phyloP scores from a whole-genome alignment of 2,113 vertebrate genomes.

The Pelvicachromis taeniatus region DNA sequence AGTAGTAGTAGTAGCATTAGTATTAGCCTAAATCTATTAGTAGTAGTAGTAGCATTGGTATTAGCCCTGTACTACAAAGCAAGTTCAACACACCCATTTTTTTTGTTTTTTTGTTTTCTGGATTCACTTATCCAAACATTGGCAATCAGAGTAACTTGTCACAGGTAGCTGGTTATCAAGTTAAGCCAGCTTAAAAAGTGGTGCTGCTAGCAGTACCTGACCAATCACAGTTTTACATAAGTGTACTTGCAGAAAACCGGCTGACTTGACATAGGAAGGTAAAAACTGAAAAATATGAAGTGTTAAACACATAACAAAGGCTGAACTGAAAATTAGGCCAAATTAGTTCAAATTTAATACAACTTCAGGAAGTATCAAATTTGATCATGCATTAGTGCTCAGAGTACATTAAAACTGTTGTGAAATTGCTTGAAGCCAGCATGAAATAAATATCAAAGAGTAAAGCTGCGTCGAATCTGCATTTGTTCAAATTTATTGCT shows the following conservation, averaged over 20 bases:
- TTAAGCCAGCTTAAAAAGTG: not conserved
- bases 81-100: not conserved
- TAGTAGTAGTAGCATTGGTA: not conserved
- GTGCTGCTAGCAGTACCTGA: not conserved
- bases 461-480: not conserved
- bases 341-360: not conserved
- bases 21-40: too few relatives aligned
- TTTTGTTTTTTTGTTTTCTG: not conserved
- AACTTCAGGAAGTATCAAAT: not conserved
- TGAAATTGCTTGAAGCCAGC: not conserved
- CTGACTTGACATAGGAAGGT: not conserved
- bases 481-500: not conserved
- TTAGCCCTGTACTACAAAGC: not conserved
- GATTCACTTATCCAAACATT: not conserved
- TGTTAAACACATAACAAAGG: not conserved
- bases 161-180: not conserved
- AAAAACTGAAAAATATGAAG: accelerated
- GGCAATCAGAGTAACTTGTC: not conserved
- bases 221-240: not conserved
- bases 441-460: not conserved
- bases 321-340: not conserved
- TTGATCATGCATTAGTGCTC: not conserved
- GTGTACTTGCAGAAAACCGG: not conserved
- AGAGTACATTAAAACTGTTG: not conserved
- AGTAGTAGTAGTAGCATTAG: too few relatives aligned